A percentile compares a stretch with the other conserved stretches of the same genome.
Evolutionary conservation across 2,888 invertebrate species (phyloP).

Genomic region (Agriotes lineatus): DNA sequence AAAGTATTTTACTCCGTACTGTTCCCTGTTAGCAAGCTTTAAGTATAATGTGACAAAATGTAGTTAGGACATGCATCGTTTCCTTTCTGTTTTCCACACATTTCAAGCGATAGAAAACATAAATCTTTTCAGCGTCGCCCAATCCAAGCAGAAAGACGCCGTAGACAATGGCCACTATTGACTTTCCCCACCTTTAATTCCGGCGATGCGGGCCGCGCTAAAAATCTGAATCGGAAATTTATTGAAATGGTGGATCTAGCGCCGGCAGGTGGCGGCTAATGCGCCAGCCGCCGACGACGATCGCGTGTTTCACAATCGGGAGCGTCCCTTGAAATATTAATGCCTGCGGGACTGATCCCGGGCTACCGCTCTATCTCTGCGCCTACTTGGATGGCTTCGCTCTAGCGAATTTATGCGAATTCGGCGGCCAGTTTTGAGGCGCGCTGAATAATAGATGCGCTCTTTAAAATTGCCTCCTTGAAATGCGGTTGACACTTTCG

Average conservation of each 20-base stretch:
- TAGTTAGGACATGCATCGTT: too few species aligned
- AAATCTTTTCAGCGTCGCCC: too few species aligned
- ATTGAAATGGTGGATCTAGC: constrained; percentile 39
- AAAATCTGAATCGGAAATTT: not conserved
- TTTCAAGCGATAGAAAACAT: too few species aligned
- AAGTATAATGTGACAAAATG: too few species aligned
- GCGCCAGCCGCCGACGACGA: constrained; percentile 49
- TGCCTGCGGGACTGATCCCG: constrained; percentile 58
- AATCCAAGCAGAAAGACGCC: too few species aligned
- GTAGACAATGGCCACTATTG: too few species aligned
- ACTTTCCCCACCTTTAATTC: too few species aligned
- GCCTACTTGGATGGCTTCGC: constrained; percentile 38
- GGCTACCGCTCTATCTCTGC: constrained; percentile 38
- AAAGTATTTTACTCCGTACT: too few species aligned
- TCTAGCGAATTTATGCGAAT: constrained; percentile 29
- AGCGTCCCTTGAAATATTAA: constrained; percentile 63
- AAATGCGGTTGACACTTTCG: constrained; percentile 19
- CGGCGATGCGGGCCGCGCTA: not conserved
- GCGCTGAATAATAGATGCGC: constrained; percentile 18
- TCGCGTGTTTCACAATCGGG: constrained; percentile 63
- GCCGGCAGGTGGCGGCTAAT: constrained; percentile 49
- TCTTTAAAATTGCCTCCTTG: constrained; percentile 33
- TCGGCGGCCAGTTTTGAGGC: constrained; percentile 25
- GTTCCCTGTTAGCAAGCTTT: too few species aligned
- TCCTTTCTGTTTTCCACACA: too few species aligned